A percentile compares a stretch with the other conserved stretches of the same genome.
These are phyloP conservation scores for Siniperca obscura DNA, from an alignment of 2,797 vertebrate species.

Conservation along the genomic window DNA sequence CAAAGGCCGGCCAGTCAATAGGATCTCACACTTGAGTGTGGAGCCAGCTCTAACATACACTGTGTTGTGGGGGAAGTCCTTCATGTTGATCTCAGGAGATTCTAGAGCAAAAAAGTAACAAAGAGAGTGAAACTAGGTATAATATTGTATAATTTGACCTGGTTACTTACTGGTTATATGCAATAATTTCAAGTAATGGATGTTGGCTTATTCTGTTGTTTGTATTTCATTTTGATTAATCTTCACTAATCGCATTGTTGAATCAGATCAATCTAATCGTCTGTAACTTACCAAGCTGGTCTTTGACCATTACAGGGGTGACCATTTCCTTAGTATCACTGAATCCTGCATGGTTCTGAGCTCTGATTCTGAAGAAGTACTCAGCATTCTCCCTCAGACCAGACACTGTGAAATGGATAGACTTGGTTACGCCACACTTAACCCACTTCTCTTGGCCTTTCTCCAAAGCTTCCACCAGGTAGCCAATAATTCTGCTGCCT, in stretches of 20 bases:
- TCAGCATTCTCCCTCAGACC: conserved; percentile 94
- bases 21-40: conserved; percentile 97
- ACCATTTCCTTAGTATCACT: conserved; percentile 94
- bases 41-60: conserved; percentile 94
- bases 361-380: conserved; percentile 96
- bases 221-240: neutral
- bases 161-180: neutral
- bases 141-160: neutral
- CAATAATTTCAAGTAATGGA: neutral
- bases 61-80: conserved; percentile 93
- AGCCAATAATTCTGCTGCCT: conserved; percentile 94
- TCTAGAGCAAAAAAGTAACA: conserved; percentile 79
- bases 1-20: conserved; percentile 91
- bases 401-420: conserved; percentile 88
- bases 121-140: neutral
- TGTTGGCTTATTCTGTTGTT: neutral
- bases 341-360: conserved; percentile 96
- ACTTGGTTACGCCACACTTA: conserved; percentile 93
- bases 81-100: conserved; percentile 96
- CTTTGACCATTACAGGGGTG: conserved; percentile 92
- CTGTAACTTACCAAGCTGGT: conserved; percentile 90
- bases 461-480: conserved; percentile 93
- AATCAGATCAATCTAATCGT: conserved; percentile 11
- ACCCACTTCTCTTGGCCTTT: conserved; percentile 98
- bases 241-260: neutral